Evolutionary conservation across 2,113 vertebrate species (phyloP).

Genomic region (Euleptes europaea): DNA sequence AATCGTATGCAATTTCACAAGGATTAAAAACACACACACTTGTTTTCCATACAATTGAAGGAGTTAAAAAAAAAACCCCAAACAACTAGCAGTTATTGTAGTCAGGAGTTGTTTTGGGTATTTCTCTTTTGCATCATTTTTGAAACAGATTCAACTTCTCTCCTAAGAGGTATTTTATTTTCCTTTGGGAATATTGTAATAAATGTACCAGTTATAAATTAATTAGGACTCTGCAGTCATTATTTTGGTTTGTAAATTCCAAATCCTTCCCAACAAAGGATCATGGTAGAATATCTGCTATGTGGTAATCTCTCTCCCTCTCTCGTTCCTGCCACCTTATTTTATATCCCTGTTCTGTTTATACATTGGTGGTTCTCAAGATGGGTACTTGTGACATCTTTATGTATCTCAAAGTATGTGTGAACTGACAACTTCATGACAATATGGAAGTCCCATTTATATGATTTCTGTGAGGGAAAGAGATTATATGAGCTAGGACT

Average conservation of each 20-base stretch:
- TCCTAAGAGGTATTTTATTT: neutral
- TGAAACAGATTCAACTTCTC: neutral
- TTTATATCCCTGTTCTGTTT: neutral
- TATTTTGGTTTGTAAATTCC: neutral
- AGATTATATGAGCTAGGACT: too few species aligned
- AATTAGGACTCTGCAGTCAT: neutral
- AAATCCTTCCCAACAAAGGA: neutral
- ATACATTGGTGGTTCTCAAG: neutral
- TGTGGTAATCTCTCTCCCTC: neutral
- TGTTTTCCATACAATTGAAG: neutral
- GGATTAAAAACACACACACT: neutral
- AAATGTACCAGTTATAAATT: neutral
- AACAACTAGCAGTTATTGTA: neutral
- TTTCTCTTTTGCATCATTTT: neutral
- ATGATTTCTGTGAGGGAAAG: too few species aligned
- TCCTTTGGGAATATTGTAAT: neutral
- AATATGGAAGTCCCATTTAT: too few species aligned
- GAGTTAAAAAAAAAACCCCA: too few species aligned
- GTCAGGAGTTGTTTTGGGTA: neutral
- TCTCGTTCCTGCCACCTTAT: neutral
- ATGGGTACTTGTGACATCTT: neutral
- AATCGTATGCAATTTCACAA: neutral
- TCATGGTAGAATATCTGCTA: neutral
- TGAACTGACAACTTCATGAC: neutral
- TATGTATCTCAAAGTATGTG: neutral